A percentile compares a stretch with the other conserved stretches of the same genome.
Conservation (phyloP, 2,888 invertebrate genomes). For the Tachina grossa region DNA sequence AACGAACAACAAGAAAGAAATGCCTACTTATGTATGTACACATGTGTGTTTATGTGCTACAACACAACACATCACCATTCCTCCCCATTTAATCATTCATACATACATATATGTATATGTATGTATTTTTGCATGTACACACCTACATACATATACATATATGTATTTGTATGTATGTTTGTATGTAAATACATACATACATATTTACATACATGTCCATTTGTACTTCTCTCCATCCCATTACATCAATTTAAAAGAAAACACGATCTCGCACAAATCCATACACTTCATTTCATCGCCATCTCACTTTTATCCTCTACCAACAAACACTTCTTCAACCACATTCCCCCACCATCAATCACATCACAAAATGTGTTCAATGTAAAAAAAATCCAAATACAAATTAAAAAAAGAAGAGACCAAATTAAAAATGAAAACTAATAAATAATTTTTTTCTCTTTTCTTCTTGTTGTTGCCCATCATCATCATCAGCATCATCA, state of each 20-base stretch:
- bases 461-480: conserved; percentile 35
- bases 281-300: conserved; percentile 21
- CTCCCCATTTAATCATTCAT: conserved; percentile 35
- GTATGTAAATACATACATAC: background rate
- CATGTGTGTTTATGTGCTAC: background rate
- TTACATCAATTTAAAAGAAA: conserved; percentile 28
- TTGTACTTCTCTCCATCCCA: conserved; percentile 40
- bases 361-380: conserved; percentile 14
- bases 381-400: conserved; percentile 1
- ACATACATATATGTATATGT: background rate
- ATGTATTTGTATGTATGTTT: background rate
- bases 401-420: conserved; percentile 47
- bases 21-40: background rate
- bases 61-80: conserved; percentile 36
- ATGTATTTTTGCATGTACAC: conserved; percentile 7
- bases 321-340: conserved; percentile 34
- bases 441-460: conserved; percentile 54
- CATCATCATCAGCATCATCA: conserved; percentile 22
- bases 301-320: conserved; percentile 53
- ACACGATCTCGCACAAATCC: conserved; percentile 9
- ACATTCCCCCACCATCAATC: conserved; percentile 20
- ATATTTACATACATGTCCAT: conserved; percentile 4
- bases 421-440: conserved; percentile 63
- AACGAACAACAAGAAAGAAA: conserved; percentile 26
- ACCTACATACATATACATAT: conserved; percentile 22